phyloP scores from a whole-genome alignment of 2,113 vertebrate genomes.

The Mixornis gularis region DNA sequence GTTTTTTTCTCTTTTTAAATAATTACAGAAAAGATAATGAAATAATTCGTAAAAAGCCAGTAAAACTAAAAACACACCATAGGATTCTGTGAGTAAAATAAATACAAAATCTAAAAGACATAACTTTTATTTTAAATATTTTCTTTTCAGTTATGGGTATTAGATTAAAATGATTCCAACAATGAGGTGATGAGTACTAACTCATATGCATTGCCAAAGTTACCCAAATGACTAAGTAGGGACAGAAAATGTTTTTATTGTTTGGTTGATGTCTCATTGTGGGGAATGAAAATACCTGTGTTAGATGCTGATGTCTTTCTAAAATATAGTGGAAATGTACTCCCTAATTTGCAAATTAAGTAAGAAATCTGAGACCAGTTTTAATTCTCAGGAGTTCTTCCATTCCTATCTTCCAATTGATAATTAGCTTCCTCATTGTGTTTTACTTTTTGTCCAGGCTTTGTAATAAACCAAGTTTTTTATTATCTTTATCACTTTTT shows the following conservation, averaged over 20 bases:
- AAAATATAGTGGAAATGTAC: not conserved
- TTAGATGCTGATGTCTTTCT: not conserved
- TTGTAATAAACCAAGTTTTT: not conserved
- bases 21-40: not conserved
- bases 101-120: not conserved
- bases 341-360: not conserved
- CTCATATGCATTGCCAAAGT: not conserved
- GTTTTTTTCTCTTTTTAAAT: not conserved
- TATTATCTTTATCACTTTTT: not conserved
- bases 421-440: not conserved
- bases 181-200: not conserved
- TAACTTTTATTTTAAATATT: not conserved
- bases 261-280: not conserved
- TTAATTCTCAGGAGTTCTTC: not conserved
- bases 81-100: not conserved
- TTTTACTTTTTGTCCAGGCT: not conserved
- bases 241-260: fast-evolving
- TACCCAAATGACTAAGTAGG: not conserved
- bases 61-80: not conserved
- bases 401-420: not conserved
- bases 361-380: not conserved
- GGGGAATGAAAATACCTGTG: not conserved
- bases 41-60: not conserved
- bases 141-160: not conserved
- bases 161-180: not conserved